Conservation (phyloP, 2,797 vertebrate genomes). For the Morus bassanus region DNA sequence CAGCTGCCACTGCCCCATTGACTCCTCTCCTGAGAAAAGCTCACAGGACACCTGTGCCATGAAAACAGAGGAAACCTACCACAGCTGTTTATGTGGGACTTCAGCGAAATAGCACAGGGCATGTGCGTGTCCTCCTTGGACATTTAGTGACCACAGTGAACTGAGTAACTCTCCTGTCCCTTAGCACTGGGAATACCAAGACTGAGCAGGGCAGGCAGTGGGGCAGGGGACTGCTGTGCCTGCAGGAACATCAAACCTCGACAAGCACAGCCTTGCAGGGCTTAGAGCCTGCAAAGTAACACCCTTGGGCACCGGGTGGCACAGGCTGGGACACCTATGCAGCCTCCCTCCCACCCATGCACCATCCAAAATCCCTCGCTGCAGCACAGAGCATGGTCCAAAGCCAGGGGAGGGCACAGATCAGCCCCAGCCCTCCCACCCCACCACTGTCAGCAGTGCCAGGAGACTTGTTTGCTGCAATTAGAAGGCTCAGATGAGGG, state of each 20-base stretch:
- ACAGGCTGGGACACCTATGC: not conserved
- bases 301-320: not conserved
- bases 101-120: not conserved
- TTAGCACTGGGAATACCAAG: not conserved
- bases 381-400: fast-evolving
- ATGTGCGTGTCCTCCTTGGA: not conserved
- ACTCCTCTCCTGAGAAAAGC: not conserved
- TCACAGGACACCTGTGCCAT: not conserved
- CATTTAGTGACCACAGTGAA: not conserved
- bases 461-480: not conserved
- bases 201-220: not conserved
- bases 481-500: not conserved
- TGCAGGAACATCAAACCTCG: not conserved
- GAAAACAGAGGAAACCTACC: not conserved
- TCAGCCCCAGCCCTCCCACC: not conserved
- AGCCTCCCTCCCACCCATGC: not conserved
- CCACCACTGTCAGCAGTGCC: fast-evolving
- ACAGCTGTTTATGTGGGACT: not conserved
- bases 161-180: not conserved
- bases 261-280: not conserved
- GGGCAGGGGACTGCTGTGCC: not conserved
- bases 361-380: fast-evolving
- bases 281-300: not conserved
- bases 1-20: not conserved
- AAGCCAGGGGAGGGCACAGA: not conserved